Percentiles rank a stretch among this genome's conserved stretches.
phyloP scores from a whole-genome alignment of 2,888 invertebrate genomes.

The Cantharis flavilabris region DNA sequence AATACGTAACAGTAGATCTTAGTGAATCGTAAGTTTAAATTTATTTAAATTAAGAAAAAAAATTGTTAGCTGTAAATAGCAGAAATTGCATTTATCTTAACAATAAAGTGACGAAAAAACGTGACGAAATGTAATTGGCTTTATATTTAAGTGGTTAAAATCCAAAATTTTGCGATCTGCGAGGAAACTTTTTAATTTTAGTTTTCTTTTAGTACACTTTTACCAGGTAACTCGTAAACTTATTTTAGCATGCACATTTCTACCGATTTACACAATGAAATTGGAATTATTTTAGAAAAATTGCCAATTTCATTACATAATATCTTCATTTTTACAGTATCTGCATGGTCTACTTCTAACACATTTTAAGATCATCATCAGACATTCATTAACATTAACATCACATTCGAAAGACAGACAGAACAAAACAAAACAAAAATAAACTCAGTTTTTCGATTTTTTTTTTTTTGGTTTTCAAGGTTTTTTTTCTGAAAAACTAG shows the following conservation, averaged over 20 bases:
- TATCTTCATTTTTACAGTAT: conserved; percentile 3
- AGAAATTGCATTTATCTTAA: conserved; percentile 15
- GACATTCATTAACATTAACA: conserved; percentile 33
- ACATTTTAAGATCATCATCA: conserved; percentile 27
- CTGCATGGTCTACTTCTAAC: conserved; percentile 20
- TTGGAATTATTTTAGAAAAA: background rate
- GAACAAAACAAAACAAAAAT: conserved; percentile 33
- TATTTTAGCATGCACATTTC: conserved; percentile 21
- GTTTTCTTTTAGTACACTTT: background rate
- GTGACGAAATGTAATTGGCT: conserved; percentile 18
- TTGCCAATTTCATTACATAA: conserved; percentile 9
- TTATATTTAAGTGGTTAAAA: background rate
- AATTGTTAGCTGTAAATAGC: conserved; percentile 11
- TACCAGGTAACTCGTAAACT: conserved; percentile 11
- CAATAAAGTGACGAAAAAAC: conserved; percentile 12
- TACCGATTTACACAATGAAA: conserved; percentile 16
- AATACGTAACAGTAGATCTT: background rate
- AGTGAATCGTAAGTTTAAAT: conserved; percentile 8
- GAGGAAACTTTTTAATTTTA: background rate
- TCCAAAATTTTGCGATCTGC: background rate
- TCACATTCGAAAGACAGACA: conserved; percentile 45
- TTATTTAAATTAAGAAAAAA: conserved; percentile 7
- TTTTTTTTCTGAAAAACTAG: background rate
- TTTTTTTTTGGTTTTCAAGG: background rate
- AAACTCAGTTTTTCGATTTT: conserved; percentile 3